Evolutionary conservation across 2,888 invertebrate species (phyloP), one percentile per base, ranked within the genome.

Genomic region (Ichneumoninae sp.): DNA sequence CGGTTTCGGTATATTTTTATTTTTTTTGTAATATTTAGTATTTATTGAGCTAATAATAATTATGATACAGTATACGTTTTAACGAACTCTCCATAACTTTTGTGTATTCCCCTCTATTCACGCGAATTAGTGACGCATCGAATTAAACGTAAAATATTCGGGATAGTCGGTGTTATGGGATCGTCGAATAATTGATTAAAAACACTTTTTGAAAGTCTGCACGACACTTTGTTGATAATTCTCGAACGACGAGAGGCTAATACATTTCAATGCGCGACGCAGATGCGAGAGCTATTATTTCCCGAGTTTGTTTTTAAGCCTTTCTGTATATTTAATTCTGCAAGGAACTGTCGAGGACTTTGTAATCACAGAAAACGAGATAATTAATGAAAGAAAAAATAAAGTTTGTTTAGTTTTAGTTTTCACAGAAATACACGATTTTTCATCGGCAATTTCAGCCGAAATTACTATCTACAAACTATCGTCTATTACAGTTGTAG

Each of bases 301-400:
- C 62, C 62, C 62, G 30, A 57, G 13, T 62, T 30, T 26, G 26
- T 30, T 26, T 62, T 62, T 30, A 62, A 30, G 62, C 30, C 62
- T 62, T 60, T 33, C 16, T 62, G 16, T 62, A 62, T 62, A 30
- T 16, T 62, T 33, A 62, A 62, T 90, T 91, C 86, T 86, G 89
- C 87, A 86, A 91, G 91, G 90, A 91, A 87, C 87, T 88, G 87
- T 87, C 77, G 68, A 88, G 77, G 84, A 84, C 80, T 83, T 80
- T 72, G 70, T 82, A 79, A 80, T 84, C 65, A 62, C 57, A 84
- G 77, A 69, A 83, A 85, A 80, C 22, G 44, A 69, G 76, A 77
- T 65, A 82, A 81, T 70, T 50, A 80, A 85, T 72, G 77, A 82
- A 65, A 77, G 82, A 82, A 80, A 54, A 62, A 74, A 81, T 54